Base-by-base conservation (phyloP, 2,113 vertebrate genomes). In the Mirounga angustirostris region DNA sequence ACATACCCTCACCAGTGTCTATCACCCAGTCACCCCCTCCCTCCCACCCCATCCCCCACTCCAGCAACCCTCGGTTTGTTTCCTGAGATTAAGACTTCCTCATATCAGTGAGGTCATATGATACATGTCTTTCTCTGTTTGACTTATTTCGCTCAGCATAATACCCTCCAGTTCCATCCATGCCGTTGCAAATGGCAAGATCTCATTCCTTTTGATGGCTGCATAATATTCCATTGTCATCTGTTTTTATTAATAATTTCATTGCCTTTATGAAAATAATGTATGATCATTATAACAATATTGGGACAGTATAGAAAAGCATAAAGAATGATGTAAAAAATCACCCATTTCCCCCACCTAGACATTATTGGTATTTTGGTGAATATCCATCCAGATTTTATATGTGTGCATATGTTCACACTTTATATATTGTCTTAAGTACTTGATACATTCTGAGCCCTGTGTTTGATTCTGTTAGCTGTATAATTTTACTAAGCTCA, bases 271-370 rank as follows among this genome's bases (percentile, higher is more conserved):
- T 89, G 50, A 67, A 84, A 95, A 89, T 92, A 56, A 81, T 61
- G 52, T 43, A 28, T 92, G 65, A 19, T 91, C 15, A 74, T 89
- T 84, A 61, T 89, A 73, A 89, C 83, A 85, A 63, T 89, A 93
- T 79, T 50, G 10, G 30, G 24, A 80, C 50, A 85, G 12, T 78
- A 21, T 89, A 63, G 78, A 79, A 95, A 80, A 95, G 6, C 12
- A 69, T 69, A 92, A 82, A 67, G 59, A 88, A 78, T 6, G 50
- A 46, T 85, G 21, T 84, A 71, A 90, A 90, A 90, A 89, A 69
- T 84, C 52, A 61, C 19, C 59, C 26, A 30, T n/a, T 58, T 36
- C 16, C 22, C 15, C 16, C 19, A 22, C 15, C 54, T 40, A 69
- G 33, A 78, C 1, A 36, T 65, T 88, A 63, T 56, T 74, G 52